Base-by-base conservation (phyloP, 92 coral and sea anemone species). In the Epizoanthus illoricatus region DNA sequence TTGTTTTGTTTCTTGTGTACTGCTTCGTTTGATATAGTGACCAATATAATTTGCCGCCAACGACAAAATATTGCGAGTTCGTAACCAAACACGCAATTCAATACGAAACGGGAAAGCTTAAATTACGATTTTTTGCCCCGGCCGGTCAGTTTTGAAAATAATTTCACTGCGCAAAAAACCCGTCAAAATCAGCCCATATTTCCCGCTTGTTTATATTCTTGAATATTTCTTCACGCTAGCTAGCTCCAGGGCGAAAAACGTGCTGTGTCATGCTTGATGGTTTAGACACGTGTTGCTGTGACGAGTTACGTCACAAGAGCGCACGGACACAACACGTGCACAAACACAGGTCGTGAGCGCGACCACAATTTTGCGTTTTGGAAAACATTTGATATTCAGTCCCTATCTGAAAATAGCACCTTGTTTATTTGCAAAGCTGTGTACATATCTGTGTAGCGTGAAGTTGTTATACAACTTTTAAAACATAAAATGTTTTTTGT, bases 101-200 rank as follows among this genome's bases (percentile, higher is more conserved):
- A 52, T 73, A 68, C 36, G 40, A 17, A 18, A 60, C 5, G 18
- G 42, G 72, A 67, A 67, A 67, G 28, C 39, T 8, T 59, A 15
- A 36, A n/a, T 43, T 15, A 36, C 52, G n/a, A 42, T 61, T 5
- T 1, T 9, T 68, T 62, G 61, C 81, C 70, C 10, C 10, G 60
- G 24, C 23, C 82, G 52, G 71, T 78, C 55, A 21, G 49, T 55
- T 73, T 73, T 73, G 41, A 58, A 75, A 57, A 17, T 24, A 4
- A 20, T 49, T 45, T 43, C 58, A 20, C 5, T 62, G 42, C 41
- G 36, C 45, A 40, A 10, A 40, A 36, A 15, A 18, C 55, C 24
- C 47, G 24, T 74, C 23, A 4, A 36, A 55, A n/a, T 59, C 33
- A 68, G 18, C 57, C 6, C 43, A 21, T 40, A 40, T 12, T 42